A percentile compares a stretch with the other conserved stretches of the same genome.
Conservation (phyloP, 2,888 invertebrate species). For the Anarsia innoxiella region DNA sequence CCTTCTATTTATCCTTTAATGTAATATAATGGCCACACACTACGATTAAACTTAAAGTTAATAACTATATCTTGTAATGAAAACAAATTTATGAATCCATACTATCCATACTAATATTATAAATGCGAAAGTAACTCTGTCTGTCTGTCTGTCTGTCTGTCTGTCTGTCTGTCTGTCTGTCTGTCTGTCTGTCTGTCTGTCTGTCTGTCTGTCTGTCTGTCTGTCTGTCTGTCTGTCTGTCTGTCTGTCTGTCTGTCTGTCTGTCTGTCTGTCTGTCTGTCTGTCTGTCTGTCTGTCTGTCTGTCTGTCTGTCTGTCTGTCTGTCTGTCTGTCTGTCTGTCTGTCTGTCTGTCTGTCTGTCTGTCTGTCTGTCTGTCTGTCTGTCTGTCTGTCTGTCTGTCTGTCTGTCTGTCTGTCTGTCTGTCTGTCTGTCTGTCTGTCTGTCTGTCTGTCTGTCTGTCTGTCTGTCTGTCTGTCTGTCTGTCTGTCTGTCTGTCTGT, state of each 20-base stretch:
- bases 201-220: constrained; percentile 2
- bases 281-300: constrained; percentile 2
- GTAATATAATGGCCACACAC: too few relatives aligned
- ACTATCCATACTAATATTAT: too few relatives aligned
- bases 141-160: constrained; percentile 1
- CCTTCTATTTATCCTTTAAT: too few relatives aligned
- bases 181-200: constrained; percentile 2
- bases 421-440: constrained; percentile 2
- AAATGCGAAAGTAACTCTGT: too few relatives aligned
- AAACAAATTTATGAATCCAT: too few relatives aligned
- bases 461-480: constrained; percentile 3
- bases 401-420: constrained; percentile 2
- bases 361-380: constrained; percentile 2
- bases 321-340: constrained; percentile 2
- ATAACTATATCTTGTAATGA: too few relatives aligned
- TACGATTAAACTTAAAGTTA: too few relatives aligned
- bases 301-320: constrained; percentile 2
- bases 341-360: constrained; percentile 2
- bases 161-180: constrained; percentile 1
- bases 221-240: constrained; percentile 2
- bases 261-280: constrained; percentile 2
- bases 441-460: constrained; percentile 5
- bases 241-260: constrained; percentile 2
- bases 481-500: constrained; percentile 4
- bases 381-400: constrained; percentile 2